These are phyloP conservation scores for Botrylloides violaceus DNA, from an alignment of 23 tunicate genomes.

Conservation along the genomic window DNA sequence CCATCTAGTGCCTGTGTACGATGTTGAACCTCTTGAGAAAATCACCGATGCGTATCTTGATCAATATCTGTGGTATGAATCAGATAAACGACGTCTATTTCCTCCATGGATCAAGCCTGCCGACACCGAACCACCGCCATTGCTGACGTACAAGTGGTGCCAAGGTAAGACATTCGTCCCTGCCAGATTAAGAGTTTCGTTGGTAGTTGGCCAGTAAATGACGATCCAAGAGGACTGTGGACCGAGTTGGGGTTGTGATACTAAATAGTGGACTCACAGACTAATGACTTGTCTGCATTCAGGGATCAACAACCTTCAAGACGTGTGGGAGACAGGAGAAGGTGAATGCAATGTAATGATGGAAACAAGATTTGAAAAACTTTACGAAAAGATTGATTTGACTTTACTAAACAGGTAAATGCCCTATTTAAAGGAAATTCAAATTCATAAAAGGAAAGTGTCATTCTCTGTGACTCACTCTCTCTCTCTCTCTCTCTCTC, in stretches of 20 bases:
- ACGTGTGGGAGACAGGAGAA: slow-evolving; percentile 97
- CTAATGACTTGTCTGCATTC: background rate
- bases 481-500: too few relatives aligned
- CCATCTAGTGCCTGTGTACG: slow-evolving; percentile 98
- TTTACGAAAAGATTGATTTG: slow-evolving; percentile 94
- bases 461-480: too few relatives aligned
- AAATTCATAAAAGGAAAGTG: too few relatives aligned
- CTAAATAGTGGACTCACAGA: too few relatives aligned
- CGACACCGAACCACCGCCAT: slow-evolving; percentile 98
- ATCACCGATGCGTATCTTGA: slow-evolving; percentile 99
- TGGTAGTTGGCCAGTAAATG: too few relatives aligned
- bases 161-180: too few relatives aligned
- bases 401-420: slow-evolving; percentile 95
- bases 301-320: slow-evolving; percentile 98
- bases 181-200: too few relatives aligned
- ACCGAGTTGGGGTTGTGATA: too few relatives aligned
- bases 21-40: slow-evolving; percentile 97
- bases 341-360: slow-evolving; percentile 98
- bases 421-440: too few relatives aligned
- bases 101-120: slow-evolving; percentile 99
- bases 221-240: too few relatives aligned
- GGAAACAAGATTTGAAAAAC: slow-evolving; percentile 92
- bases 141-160: slow-evolving; percentile 97
- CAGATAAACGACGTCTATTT: slow-evolving; percentile 93
- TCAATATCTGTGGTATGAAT: slow-evolving; percentile 99